Percentiles rank a stretch among this genome's conserved stretches.
Conservation (phyloP, 2,797 vertebrate species). For the Prionace glauca region DNA sequence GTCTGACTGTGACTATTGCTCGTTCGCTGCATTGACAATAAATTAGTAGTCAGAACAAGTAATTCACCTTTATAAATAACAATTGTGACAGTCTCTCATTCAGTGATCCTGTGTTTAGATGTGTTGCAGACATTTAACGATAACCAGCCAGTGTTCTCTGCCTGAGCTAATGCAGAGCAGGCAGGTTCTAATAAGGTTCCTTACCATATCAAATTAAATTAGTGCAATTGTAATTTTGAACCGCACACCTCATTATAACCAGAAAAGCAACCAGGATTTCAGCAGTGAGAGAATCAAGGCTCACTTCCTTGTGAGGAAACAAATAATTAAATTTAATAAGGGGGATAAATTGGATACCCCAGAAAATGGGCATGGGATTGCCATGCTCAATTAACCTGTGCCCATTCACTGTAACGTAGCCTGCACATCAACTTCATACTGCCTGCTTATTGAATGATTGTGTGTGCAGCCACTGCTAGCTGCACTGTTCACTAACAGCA, state of each 20-base stretch:
- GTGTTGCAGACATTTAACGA: constrained; percentile 2
- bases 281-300: background rate
- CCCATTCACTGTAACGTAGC: background rate
- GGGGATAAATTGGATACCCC: background rate
- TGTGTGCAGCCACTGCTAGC: background rate
- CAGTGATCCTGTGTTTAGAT: background rate
- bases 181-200: background rate
- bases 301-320: background rate
- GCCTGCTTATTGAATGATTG: background rate
- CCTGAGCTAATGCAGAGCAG: background rate
- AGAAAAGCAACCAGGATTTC: background rate
- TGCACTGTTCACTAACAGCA: no score
- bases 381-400: background rate
- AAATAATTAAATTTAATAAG: background rate
- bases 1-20: background rate
- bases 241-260: background rate
- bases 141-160: background rate
- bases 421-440: background rate
- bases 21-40: constrained; percentile 4
- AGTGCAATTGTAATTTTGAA: background rate
- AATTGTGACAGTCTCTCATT: constrained; percentile 1
- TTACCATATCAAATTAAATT: background rate
- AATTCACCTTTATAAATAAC: background rate
- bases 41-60: constrained; percentile 33
- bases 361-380: background rate